phyloP scores from a whole-genome alignment of 1,140 invertebrate genomes.

The Meteorus sp. region DNA sequence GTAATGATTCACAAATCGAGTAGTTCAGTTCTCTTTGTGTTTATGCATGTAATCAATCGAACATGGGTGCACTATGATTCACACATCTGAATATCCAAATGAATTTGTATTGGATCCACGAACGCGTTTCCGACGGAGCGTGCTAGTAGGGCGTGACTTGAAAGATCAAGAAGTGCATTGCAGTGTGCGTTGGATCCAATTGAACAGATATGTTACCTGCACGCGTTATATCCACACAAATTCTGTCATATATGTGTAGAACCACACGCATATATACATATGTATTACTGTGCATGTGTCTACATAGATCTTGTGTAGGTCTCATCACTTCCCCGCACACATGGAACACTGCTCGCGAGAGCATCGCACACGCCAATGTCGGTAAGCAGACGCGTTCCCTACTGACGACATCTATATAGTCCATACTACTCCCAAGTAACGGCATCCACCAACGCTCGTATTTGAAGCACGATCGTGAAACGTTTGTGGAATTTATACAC shows the following conservation, averaged over 20 bases:
- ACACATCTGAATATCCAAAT: constrained; percentile 2
- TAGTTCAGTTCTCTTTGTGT: too few species aligned
- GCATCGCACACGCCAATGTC: background rate
- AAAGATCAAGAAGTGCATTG: constrained; percentile 5
- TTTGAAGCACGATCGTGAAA: constrained; percentile 40
- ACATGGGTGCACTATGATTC: too few species aligned
- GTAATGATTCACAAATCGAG: too few species aligned
- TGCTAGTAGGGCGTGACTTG: constrained; percentile 15
- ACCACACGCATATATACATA: too few species aligned
- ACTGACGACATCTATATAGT: constrained; percentile 16
- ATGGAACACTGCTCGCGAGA: background rate
- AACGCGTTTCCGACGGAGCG: constrained; percentile 4
- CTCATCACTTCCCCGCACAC: background rate
- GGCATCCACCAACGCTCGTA: constrained; percentile 25
- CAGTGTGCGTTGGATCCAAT: background rate
- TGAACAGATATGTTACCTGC: background rate
- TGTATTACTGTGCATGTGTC: too few species aligned
- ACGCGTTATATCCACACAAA: background rate
- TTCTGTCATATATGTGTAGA: constrained; percentile 13
- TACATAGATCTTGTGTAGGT: too few species aligned
- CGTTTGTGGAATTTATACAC: constrained; percentile 36
- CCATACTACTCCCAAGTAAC: constrained; percentile 1
- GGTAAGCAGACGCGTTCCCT: constrained; percentile 15
- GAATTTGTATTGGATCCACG: constrained; percentile 12
- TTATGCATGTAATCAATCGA: too few species aligned